Percentiles rank a stretch among this genome's conserved stretches.
Conservation (phyloP, 2,113 vertebrate genomes). For the Brachyhypopomus occidentalis region DNA sequence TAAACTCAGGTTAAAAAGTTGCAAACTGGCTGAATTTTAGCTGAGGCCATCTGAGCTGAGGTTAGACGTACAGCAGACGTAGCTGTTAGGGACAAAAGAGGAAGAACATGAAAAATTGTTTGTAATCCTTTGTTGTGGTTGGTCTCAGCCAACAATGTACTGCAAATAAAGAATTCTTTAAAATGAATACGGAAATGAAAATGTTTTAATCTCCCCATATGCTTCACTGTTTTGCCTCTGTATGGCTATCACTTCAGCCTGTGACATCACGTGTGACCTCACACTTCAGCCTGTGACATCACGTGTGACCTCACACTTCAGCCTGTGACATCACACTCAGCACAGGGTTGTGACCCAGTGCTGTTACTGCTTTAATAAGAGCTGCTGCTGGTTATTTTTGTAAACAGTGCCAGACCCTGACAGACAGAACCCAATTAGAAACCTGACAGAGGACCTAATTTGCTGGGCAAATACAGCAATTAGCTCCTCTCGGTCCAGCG, state of each 20-base stretch:
- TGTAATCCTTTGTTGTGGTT: not conserved
- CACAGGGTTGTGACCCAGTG: slow-evolving; percentile 1
- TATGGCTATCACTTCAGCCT: too few species aligned
- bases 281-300: not conserved
- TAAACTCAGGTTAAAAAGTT: too few species aligned
- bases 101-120: not conserved
- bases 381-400: slow-evolving; percentile 11
- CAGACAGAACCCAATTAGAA: slow-evolving; percentile 22
- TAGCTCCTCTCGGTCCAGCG: slow-evolving; percentile 24
- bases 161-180: not conserved
- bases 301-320: not conserved
- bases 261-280: not conserved
- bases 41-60: too few species aligned
- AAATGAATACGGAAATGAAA: not conserved
- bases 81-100: not conserved
- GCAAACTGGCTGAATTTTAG: too few species aligned
- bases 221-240: not conserved
- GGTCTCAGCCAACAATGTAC: not conserved
- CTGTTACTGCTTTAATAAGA: slow-evolving; percentile 36
- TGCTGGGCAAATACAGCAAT: slow-evolving; percentile 35
- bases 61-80: too few species aligned
- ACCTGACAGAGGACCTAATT: slow-evolving; percentile 20
- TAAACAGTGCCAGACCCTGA: slow-evolving; percentile 14
- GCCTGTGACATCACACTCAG: not conserved
- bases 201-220: not conserved